Evolutionary conservation across 2,113 vertebrate species (phyloP), one percentile per base, ranked within the genome.

Genomic region (Halichoeres trimaculatus): DNA sequence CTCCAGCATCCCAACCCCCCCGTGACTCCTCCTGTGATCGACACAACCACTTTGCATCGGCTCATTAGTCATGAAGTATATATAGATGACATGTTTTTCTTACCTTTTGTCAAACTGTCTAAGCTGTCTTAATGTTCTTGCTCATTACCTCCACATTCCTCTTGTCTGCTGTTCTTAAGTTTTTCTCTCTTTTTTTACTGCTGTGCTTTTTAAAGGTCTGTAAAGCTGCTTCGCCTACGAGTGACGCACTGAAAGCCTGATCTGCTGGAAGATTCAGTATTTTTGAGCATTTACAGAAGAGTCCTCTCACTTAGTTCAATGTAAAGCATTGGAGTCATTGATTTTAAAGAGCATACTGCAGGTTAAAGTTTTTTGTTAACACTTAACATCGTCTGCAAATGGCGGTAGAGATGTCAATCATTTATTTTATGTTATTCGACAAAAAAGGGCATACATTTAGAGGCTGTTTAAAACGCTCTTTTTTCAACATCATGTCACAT

Each of bases 71-170:
- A 52, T 19, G 16, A 20, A 34, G 22, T 53, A 38, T 53, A 51
- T 40, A 45, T 20, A 67, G n/a, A 58, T 50, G 54, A 11, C 24
- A 56, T 34, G 55, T 23, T 41, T 56, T 1, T 16, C 8, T 58
- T 43, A 20, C 10, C 38, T 50, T 74, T 54, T 81, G 24, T 58
- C 45, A 48, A 19, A n/a, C 45, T 10, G 72, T 77, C 63, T 47
- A 8, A 34, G 26, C 24, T 51, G 26, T 73, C 30, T 26, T 24
- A 35, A 17, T 26, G 14, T 59, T 47, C 14, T 51, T 10, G 0
- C 3, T n/a, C 16, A 69, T 54, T 59, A 34, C 14, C 10, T 30
- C 16, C 23, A 30, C 45, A 16, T 22, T 48, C 52, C 16, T 19
- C 45, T 10, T 23, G 12, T 48, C 19, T 59, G 24, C 52, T 34